Base-by-base conservation (phyloP, 2,888 invertebrate species). In the Dendrolimus houi region DNA sequence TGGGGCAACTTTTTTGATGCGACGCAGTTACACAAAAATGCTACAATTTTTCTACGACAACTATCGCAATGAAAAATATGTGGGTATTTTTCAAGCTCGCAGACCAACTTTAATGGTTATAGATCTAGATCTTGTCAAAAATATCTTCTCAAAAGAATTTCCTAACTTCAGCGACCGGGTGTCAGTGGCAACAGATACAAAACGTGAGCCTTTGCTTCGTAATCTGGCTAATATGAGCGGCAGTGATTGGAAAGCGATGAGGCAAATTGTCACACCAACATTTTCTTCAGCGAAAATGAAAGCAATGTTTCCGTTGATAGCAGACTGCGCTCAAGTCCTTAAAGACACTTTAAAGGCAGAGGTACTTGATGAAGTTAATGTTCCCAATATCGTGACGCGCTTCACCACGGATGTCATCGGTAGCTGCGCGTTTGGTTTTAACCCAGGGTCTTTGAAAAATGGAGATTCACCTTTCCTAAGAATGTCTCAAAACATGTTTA, bases 211-310 rank as follows among this genome's bases (percentile, higher is more conserved):
- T 1, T 68, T 90, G 55, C 77, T 89, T 13, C 79, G 88, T 8
- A 91, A 91, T 65, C 69, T 91, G 64, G 83, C 86, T 1, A 88
- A 89, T 60, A 87, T 90, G 87, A 83, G 86, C 53, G 89, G 90
- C n/a, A 62, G 78, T 6, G 89, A 89, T 62, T 91, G 91, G 91
- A 87, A 80, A 65, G 77, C 81, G 41, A 88, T 91, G 87, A 72
- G 90, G 56, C 84, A 86, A 42, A 86, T 88, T 58, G 82, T 91
- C 12, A 83, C 87, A 8, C 89, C 90, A 10, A 83, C 87, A n/a
- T 91, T 91, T 64, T 88, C 91, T 7, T 84, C 89, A 10, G 89
- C 85, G 41, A 91, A 91, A 67, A 89, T 90, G 87, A 91, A 88
- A 64, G 89, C 83, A 7, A 91, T 91, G 91, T 91, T 91, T 64